Percentiles rank a stretch among this genome's conserved stretches.
Evolutionary conservation across 2,888 invertebrate genomes (phyloP).

Genomic region (Podabrus alpinus): DNA sequence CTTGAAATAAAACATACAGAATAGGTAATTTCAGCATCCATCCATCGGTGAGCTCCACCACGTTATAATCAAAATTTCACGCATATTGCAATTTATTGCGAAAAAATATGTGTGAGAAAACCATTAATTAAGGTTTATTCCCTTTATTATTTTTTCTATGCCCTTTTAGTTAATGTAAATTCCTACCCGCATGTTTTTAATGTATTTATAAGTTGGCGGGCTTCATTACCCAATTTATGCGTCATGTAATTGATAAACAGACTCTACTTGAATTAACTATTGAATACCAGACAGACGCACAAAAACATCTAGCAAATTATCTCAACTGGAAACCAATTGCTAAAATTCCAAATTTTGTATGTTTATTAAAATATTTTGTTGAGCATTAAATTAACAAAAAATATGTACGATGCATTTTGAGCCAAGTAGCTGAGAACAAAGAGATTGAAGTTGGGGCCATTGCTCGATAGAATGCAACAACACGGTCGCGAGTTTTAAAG

Average conservation of each 20-base stretch:
- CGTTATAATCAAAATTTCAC: neutral
- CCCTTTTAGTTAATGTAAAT: neutral
- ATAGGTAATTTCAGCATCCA: neutral
- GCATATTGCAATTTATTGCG: neutral
- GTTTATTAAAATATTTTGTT: neutral
- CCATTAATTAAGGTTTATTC: neutral
- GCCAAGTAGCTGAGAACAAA: neutral
- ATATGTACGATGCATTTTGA: neutral
- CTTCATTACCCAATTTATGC: conserved; percentile 25
- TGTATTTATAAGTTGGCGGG: conserved; percentile 27
- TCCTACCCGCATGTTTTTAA: conserved; percentile 24
- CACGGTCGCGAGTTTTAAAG: conserved; percentile 50
- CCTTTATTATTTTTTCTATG: neutral
- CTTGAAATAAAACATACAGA: neutral
- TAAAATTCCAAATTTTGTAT: neutral
- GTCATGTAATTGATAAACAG: conserved; percentile 12
- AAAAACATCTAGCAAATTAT: neutral
- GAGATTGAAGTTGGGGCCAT: conserved; percentile 39
- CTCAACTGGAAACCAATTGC: neutral
- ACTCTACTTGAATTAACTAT: neutral
- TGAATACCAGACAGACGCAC: neutral
- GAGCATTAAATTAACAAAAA: neutral
- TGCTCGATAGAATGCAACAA: conserved; percentile 48
- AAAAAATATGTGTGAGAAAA: neutral
- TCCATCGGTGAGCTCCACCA: neutral